Evolutionary conservation across 2,113 vertebrate species (phyloP), one percentile per base, ranked within the genome.

Genomic region (Carassius carassius): DNA sequence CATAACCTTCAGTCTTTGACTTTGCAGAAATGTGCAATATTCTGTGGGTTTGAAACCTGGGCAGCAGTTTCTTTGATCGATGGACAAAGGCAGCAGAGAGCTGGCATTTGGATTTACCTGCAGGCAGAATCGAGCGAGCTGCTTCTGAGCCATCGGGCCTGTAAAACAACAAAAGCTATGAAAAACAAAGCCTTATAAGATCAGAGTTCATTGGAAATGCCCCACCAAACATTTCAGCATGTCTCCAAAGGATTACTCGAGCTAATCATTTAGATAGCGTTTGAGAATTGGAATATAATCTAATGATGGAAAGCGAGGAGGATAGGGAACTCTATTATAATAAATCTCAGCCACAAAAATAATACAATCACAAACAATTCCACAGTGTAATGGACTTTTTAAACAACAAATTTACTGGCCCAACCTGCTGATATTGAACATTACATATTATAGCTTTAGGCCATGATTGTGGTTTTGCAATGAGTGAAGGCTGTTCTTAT

Each of bases 11-110:
- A 82, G 37, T 76, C 86, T 90, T 91, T 90, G 90, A 91, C 90
- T 92, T 91, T 91, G 88, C 89, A 91, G 86, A 91, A 91, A 90
- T 89, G 85, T 87, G 82, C 90, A 87, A 87, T 85, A 63, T 69
- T 90, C 86, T 87, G 82, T 86, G 91, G 5, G 19, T 69, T 86
- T 89, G 84, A 92, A 87, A 79, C 85, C 77, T 79, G 73, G 88
- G 85, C 78, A 85, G 89, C 72, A 49, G 3, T 87, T 19, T 84
- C 91, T 91, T 89, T 94, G 91, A 94, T 93, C 85, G 35, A 89
- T 89, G 87, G 88, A 87, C 79, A 86, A 83, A 90, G 89, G 87
- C 91, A 51, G 37, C 65, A 79, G 88, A 92, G 85, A 88, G 85
- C 89, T 88, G 90, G 89, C 90, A 88, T 88, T 90, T 88, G 65